Evolutionary conservation across 2,888 invertebrate species (phyloP).

Genomic region (Epicampocera succincta): DNA sequence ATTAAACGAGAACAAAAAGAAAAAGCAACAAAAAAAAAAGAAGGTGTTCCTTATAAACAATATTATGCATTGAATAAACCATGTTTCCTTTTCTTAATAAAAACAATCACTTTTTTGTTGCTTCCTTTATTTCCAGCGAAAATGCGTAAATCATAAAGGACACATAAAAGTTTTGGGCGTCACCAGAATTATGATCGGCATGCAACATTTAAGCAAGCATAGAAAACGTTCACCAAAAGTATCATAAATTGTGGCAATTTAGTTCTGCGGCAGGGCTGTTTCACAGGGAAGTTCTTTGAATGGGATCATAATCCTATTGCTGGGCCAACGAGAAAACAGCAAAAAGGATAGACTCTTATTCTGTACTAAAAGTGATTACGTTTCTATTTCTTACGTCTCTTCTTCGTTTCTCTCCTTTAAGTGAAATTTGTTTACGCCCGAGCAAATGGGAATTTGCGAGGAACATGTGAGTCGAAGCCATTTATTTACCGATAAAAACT

Average conservation of each 20-base stretch:
- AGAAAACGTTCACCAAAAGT: constrained; percentile 36
- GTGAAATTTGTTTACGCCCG: constrained; percentile 57
- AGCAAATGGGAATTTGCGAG: constrained; percentile 1
- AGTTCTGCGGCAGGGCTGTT: constrained; percentile 19
- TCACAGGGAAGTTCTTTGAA: not conserved
- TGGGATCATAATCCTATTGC: constrained; percentile 22
- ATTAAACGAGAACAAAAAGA: not conserved
- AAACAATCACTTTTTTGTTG: constrained; percentile 30
- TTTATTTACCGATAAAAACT: no score
- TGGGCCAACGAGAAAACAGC: constrained; percentile 20
- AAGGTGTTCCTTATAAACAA: constrained; percentile 57
- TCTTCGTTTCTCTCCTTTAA: no score
- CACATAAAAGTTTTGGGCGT: constrained; percentile 66
- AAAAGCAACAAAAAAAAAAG: constrained; percentile 17
- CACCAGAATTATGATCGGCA: constrained; percentile 64
- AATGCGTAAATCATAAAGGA: constrained; percentile 68
- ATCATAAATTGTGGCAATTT: constrained; percentile 51
- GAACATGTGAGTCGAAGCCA: no score
- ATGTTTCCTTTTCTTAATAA: constrained; percentile 46
- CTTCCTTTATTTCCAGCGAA: constrained; percentile 17
- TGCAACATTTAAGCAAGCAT: constrained; percentile 53
- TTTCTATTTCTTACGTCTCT: constrained; percentile 15
- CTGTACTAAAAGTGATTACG: constrained; percentile 19
- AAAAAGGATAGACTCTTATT: constrained; percentile 45
- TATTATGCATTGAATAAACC: constrained; percentile 40